Percentiles rank a stretch among this genome's conserved stretches.
These are phyloP conservation scores for Tillus elongatus DNA, from an alignment of 2,888 invertebrate species.

Conservation along the genomic window DNA sequence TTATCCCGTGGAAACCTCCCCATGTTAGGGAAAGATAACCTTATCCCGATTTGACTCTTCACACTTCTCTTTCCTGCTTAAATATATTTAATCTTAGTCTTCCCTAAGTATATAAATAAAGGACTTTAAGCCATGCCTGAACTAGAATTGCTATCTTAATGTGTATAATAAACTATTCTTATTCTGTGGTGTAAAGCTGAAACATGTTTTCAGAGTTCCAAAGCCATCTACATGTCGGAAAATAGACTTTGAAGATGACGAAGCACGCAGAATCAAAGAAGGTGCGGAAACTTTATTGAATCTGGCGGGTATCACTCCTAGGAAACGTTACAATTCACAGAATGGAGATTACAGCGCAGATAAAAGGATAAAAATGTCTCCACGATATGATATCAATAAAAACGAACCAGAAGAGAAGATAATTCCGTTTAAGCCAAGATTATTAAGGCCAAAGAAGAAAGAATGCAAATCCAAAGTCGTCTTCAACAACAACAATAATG, in stretches of 20 bases:
- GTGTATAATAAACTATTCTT: too few species aligned
- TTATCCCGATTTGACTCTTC: too few species aligned
- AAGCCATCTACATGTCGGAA: constrained; percentile 28
- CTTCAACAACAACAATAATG: constrained; percentile 25
- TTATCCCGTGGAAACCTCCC: too few species aligned
- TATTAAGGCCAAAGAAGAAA: constrained; percentile 34
- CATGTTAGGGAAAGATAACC: too few species aligned
- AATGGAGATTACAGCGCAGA: constrained; percentile 11
- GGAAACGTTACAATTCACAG: constrained; percentile 31
- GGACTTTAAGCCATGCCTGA: too few species aligned
- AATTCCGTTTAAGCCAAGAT: constrained; percentile 35
- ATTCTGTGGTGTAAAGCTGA: too few species aligned
- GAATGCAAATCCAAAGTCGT: constrained; percentile 26
- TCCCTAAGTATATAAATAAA: too few species aligned
- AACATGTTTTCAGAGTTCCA: neutral
- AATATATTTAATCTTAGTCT: too few species aligned
- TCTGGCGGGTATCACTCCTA: constrained; percentile 51
- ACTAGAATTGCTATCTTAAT: too few species aligned
- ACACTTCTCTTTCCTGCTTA: too few species aligned
- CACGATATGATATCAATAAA: constrained; percentile 22
- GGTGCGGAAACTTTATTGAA: constrained; percentile 72
- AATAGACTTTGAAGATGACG: constrained; percentile 49
- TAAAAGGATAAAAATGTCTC: constrained; percentile 17
- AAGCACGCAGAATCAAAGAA: constrained; percentile 63
- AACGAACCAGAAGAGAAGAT: constrained; percentile 26